Evolutionary conservation across 1,140 invertebrate species (phyloP).

Genomic region (Carposina sasakii): DNA sequence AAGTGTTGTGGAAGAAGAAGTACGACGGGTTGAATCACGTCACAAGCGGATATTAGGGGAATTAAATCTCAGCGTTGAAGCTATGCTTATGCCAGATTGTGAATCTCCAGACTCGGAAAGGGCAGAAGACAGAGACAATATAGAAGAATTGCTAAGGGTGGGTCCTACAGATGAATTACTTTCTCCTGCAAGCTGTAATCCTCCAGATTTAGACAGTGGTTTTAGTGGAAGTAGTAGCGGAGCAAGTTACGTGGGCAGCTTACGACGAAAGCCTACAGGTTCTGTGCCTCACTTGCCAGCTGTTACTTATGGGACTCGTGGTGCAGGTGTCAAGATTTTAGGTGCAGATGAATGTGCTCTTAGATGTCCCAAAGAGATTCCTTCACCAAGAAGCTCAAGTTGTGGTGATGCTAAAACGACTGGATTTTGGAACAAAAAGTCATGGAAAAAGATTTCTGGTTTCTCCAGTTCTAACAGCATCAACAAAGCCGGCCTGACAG

Average conservation of each 20-base stretch:
- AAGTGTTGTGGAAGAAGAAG: constrained; percentile 85
- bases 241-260: constrained; percentile 81
- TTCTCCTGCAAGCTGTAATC: constrained; percentile 77
- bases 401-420: constrained; percentile 69
- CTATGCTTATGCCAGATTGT: constrained; percentile 86
- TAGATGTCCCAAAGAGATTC: constrained; percentile 44
- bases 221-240: constrained; percentile 86
- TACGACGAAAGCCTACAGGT: constrained; percentile 72
- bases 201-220: constrained; percentile 84
- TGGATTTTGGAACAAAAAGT: constrained; percentile 80
- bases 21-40: constrained; percentile 82
- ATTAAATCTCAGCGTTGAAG: constrained; percentile 89
- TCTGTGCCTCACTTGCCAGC: constrained; percentile 70
- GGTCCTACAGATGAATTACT: constrained; percentile 82
- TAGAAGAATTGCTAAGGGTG: constrained; percentile 79
- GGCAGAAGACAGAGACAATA: constrained; percentile 72
- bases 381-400: constrained; percentile 61
- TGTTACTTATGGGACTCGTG: constrained; percentile 67
- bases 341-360: constrained; percentile 55
- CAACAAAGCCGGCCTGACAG: constrained; percentile 75
- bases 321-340: constrained; percentile 54
- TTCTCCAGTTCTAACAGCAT: constrained; percentile 79
- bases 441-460: constrained; percentile 84
- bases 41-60: constrained; percentile 88
- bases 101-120: constrained; percentile 65